Evolutionary conservation across 2,113 vertebrate species (phyloP).

Genomic region (Redunca redunca): DNA sequence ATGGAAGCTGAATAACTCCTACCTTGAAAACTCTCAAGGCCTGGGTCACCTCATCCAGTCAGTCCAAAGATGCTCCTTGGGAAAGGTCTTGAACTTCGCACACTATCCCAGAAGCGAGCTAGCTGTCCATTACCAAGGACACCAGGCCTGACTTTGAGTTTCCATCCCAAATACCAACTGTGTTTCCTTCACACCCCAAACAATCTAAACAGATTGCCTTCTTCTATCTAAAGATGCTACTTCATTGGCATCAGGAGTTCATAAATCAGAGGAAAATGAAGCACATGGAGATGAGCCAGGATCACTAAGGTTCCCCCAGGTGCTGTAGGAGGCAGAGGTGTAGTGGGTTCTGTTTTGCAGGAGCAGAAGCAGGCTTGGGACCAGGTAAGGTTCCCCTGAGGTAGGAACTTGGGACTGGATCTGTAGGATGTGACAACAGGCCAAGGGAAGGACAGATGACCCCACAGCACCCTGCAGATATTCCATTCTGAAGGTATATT

Average conservation of each 20-base stretch:
- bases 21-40: not conserved
- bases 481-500: accelerated
- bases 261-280: not conserved
- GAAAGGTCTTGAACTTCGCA: accelerated
- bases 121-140: no score
- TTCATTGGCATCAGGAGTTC: not conserved
- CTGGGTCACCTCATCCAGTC: accelerated
- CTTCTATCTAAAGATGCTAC: not conserved
- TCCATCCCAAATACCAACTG: not conserved
- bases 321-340: accelerated
- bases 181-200: accelerated
- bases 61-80: not conserved
- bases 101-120: accelerated
- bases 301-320: accelerated
- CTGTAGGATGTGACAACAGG: not conserved
- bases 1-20: accelerated
- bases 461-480: accelerated
- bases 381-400: no score
- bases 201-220: accelerated
- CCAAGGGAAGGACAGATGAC: not conserved
- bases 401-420: no score
- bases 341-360: not conserved
- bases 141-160: not conserved
- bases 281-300: accelerated
- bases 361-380: not conserved